Conservation (phyloP, 1,140 invertebrate genomes). For the Eciton burchellii region DNA sequence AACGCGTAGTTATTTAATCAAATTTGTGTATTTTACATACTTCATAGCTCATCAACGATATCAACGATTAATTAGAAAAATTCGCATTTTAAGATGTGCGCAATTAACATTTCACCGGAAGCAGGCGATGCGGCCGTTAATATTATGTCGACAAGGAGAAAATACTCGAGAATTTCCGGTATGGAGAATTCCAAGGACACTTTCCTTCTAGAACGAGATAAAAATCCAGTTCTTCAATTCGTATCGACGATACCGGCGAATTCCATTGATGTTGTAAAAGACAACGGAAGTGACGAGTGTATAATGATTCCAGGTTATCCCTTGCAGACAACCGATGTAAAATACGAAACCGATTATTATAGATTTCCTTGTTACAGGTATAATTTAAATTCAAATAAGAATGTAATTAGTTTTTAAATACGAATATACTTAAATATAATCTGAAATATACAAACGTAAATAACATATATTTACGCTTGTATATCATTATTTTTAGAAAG, state of each 20-base stretch:
- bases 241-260: slow-evolving; percentile 8
- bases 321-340: slow-evolving; percentile 15
- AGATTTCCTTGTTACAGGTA: slow-evolving; percentile 73
- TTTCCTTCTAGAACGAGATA: slow-evolving; percentile 34
- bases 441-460: not conserved
- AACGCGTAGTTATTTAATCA: not conserved
- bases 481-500: too few relatives aligned
- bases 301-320: slow-evolving; percentile 27
- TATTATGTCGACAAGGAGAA: slow-evolving; percentile 57
- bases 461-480: not conserved
- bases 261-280: slow-evolving; percentile 22
- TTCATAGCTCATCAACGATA: not conserved
- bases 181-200: slow-evolving; percentile 26
- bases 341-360: slow-evolving; percentile 49
- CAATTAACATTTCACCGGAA: slow-evolving; percentile 66
- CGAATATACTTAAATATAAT: too few relatives aligned
- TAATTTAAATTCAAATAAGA: not conserved
- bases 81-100: slow-evolving; percentile 58
- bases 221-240: not conserved
- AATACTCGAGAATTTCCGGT: slow-evolving; percentile 14
- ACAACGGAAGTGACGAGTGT: not conserved
- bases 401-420: too few relatives aligned
- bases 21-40: not conserved
- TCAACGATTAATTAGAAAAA: slow-evolving; percentile 20
- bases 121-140: slow-evolving; percentile 56